Base-by-base conservation (phyloP, 2,888 invertebrate genomes). In the Brenthis daphne region DNA sequence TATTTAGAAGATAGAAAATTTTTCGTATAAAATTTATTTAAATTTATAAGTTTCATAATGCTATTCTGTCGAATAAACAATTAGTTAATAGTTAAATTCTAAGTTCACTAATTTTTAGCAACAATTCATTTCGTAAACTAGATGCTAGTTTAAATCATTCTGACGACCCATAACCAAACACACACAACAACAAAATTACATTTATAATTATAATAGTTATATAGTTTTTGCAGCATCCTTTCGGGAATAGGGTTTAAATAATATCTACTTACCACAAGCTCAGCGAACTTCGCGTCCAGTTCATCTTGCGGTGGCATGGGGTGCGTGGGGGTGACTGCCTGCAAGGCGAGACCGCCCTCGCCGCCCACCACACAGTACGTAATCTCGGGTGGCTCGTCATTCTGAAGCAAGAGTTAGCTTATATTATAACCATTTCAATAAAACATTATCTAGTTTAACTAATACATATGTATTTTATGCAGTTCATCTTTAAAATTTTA, bases 361-460 rank as follows among this genome's bases (percentile, higher is more conserved):
- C 97, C 97, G 82, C 98, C 98, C 83, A 98, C 97, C 86, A 98
- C 97, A 87, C 98, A 98, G 90, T 97, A 97, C 61, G 97, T 97
- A 87, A 98, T 98, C 94, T 98, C 98, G 73, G 98, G 98, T 16
- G 98, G 98, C 88, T 98, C 98, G 85, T 98, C 97, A 94, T 97
- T 97, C 97, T 97, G 92, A 0, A 94, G 94, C 33, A 66, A 58
- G 29, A 65, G 16, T 33, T 58, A 20, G 8, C 14, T 24, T 50
- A 50, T 16, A n/a, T 29, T 20, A 56, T 57, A 16, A 56, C 14
- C 16, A 47, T 43, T 48, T 0, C 12, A 57, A 47, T 11, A 11
- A 54, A 29, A 13, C 13, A 13, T 54, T 29, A 14, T 54, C 29
- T 37, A 12, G 13, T 24, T 11, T 24, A 54, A 11, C 12, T 37